Percentiles rank a stretch among this genome's conserved stretches.
These are phyloP conservation scores for Clostera curtula DNA, from an alignment of 2,888 invertebrate genomes.

Conservation along the genomic window DNA sequence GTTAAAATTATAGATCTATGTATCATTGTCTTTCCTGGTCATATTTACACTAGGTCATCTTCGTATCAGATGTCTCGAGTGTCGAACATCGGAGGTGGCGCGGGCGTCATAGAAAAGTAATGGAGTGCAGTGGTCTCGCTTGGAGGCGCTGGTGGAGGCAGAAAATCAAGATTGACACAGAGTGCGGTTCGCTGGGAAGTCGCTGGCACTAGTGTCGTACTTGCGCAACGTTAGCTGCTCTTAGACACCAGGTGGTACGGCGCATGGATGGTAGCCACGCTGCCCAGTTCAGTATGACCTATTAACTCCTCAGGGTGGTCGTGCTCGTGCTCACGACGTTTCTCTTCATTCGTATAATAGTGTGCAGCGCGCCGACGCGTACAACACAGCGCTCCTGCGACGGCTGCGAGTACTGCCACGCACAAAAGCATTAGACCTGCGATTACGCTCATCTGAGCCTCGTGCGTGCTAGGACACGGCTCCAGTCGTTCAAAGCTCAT, in stretches of 20 bases:
- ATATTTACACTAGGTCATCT: conserved; percentile 56
- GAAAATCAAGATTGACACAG: conserved; percentile 24
- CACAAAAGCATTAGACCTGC: conserved; percentile 61
- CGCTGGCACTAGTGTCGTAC: conserved; percentile 21
- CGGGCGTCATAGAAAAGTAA: conserved; percentile 32
- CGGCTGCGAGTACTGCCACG: conserved; percentile 63
- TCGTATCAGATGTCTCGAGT: conserved; percentile 61
- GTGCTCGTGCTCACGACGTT: conserved; percentile 54
- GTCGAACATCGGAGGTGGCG: conserved; percentile 32
- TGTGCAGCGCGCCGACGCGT: conserved; percentile 81
- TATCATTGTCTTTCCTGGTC: conserved; percentile 14
- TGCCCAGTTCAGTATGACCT: conserved; percentile 45
- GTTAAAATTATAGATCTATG: conserved; percentile 4
- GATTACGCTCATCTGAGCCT: conserved; percentile 74
- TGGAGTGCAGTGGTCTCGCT: conserved; percentile 30
- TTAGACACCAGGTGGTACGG: conserved; percentile 49
- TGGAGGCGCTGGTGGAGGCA: conserved; percentile 17
- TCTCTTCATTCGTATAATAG: conserved; percentile 88
- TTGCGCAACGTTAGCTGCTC: conserved; percentile 54
- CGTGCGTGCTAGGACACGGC: conserved; percentile 63
- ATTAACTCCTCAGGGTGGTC: conserved; percentile 58
- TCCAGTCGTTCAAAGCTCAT: conserved; percentile 47
- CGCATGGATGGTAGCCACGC: conserved; percentile 58
- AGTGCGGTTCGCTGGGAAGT: conserved; percentile 17
- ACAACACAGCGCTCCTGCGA: conserved; percentile 77